A percentile compares a stretch with the other conserved stretches of the same genome.
Conservation (phyloP, 2,113 vertebrate species). For the Dinomys branickii region DNA sequence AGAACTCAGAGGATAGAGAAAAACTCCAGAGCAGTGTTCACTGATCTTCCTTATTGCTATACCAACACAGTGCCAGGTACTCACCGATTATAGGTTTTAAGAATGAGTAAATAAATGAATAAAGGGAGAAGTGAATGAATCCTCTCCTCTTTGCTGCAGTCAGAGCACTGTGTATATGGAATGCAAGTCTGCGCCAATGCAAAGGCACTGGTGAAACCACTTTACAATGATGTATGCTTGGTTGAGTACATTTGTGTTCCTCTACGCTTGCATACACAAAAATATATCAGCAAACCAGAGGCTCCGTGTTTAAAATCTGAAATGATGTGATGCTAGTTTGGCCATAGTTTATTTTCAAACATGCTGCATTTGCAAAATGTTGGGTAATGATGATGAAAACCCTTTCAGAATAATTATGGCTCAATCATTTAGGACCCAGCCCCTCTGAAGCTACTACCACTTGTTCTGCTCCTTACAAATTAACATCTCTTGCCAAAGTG, state of each 20-base stretch:
- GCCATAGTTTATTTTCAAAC: slow-evolving; percentile 81
- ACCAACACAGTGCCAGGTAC: not conserved
- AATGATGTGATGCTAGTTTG: slow-evolving; percentile 57
- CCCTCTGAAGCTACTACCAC: slow-evolving; percentile 67
- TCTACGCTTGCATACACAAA: slow-evolving; percentile 62
- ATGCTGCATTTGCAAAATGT: slow-evolving; percentile 76
- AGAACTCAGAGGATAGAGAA: not conserved
- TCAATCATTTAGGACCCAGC: slow-evolving; percentile 63
- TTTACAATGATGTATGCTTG: slow-evolving; percentile 51
- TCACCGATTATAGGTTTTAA: not conserved
- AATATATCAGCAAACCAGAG: slow-evolving; percentile 74
- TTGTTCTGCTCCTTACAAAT: slow-evolving; percentile 17
- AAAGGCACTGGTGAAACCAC: slow-evolving; percentile 7
- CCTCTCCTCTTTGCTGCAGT: not conserved
- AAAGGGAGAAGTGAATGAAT: not conserved
- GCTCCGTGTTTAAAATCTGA: slow-evolving; percentile 64
- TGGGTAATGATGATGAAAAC: slow-evolving; percentile 81
- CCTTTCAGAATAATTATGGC: slow-evolving; percentile 78
- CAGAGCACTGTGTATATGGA: not conserved
- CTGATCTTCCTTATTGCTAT: not conserved
- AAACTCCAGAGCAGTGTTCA: not conserved
- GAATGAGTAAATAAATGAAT: slow-evolving; percentile 15
- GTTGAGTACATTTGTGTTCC: slow-evolving; percentile 61
- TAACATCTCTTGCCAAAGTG: not conserved
- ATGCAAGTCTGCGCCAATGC: not conserved